Percentiles rank a stretch among this genome's conserved stretches.
Conservation (phyloP, 2,888 invertebrate species). For the Troilus luridus region DNA sequence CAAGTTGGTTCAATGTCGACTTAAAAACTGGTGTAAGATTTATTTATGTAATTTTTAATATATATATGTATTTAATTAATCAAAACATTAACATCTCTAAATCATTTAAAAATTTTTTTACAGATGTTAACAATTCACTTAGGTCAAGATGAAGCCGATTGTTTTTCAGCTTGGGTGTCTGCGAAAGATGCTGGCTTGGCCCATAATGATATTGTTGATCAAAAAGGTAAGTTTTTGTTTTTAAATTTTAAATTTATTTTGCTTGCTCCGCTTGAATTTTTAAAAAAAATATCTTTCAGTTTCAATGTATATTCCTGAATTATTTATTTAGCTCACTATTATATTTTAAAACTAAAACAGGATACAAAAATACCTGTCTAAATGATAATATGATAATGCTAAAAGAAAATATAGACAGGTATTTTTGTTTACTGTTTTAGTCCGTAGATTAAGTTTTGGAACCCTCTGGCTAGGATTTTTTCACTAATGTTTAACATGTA, state of each 20-base stretch:
- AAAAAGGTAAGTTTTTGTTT: slow-evolving; percentile 74
- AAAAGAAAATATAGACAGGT: too few relatives aligned
- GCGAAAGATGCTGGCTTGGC: slow-evolving; percentile 94
- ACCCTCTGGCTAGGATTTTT: too few relatives aligned
- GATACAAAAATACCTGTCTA: too few relatives aligned
- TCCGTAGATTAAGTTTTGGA: too few relatives aligned
- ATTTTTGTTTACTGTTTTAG: too few relatives aligned
- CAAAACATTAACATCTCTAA: not conserved
- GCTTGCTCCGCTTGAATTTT: not conserved
- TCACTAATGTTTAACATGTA: too few relatives aligned
- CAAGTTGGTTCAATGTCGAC: slow-evolving; percentile 99
- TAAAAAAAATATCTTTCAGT: not conserved
- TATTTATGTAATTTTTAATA: slow-evolving; percentile 31
- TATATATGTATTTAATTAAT: not conserved
- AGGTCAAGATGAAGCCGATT: slow-evolving; percentile 97
- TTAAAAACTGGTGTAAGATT: slow-evolving; percentile 92
- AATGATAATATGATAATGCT: too few relatives aligned
- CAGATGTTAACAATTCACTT: slow-evolving; percentile 97
- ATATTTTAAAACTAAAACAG: too few relatives aligned
- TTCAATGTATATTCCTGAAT: not conserved
- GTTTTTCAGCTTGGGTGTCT: slow-evolving; percentile 98
- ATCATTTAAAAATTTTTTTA: slow-evolving; percentile 59
- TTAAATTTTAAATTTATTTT: not conserved
- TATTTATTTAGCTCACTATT: too few relatives aligned
- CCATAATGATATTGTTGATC: slow-evolving; percentile 79